Evolutionary conservation across 2,888 invertebrate genomes (phyloP), one percentile per base, ranked within the genome.

Genomic region (Pseudococcus viburni): DNA sequence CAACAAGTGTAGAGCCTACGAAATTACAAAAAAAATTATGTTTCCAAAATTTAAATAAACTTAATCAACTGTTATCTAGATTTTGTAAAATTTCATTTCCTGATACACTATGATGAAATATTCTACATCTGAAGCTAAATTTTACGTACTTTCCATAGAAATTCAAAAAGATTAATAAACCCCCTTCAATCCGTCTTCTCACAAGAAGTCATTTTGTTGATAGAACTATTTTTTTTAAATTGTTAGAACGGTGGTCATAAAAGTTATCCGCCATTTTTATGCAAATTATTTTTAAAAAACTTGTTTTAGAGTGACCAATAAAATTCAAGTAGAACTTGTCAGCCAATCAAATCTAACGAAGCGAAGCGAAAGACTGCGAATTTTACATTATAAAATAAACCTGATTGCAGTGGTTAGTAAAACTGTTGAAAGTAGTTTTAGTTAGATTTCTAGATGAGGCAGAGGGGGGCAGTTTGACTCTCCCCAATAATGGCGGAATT

Each of bases 291-390:
- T 7, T 17, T 11, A 15, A 1, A 17, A 80, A 80, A 83, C 80
- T 83, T 46, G 80, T 46, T 83, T 22, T 19, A 11, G 15, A 83
- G 19, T 83, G 80, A 12, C 80, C 80, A 83, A 83, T 83, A n/a
- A 83, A 83, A 83, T 83, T 19, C 46, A 46, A 42, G 46, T 46
- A 83, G 19, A 46, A 83, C n/a, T 83, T 46, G 80, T 19, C 46
- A 83, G 80, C 80, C 80, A 83, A 83, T 83, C 46, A 17, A 15
- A 17, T 73, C 0, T 19, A 46, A 80, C 80, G 17, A 19, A 46
- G 42, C 19, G 17, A 83, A 46, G 3, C 26, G 42, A n/a, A 83
- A 46, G 46, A 46, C 5, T 46, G 46, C 80, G 80, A 83, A 83
- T 83, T 83, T 83, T 46, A 77, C 6, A 73, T 51, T 15, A 11